Base-by-base conservation (phyloP, 2,888 invertebrate genomes). In the Ligdia adustata region DNA sequence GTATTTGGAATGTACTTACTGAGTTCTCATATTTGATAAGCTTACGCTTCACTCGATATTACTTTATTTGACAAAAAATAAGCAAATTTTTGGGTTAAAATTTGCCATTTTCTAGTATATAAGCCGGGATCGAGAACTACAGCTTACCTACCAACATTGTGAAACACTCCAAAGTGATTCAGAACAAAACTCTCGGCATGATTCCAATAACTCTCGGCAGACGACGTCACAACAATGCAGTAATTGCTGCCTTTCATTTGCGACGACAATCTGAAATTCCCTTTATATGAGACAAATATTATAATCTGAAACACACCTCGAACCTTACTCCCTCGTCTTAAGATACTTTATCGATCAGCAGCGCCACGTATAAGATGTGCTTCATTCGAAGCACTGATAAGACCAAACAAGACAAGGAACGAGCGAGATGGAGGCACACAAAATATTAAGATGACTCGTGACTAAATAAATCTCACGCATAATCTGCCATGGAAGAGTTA, bases 241-340 rank as follows among this genome's bases (percentile, higher is more conserved):
- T 49, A 49, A 43, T 49, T 39, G 38, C 49, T 33, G 42, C 42
- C 35, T 43, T 48, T 42, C 28, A 48, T 42, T 48, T 48, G 27
- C 48, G 24, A 33, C 34, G 34, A 37, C 31, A 14, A 18, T 22
- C 32, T 5, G 18, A 32, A 29, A 43, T 15, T 43, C 24, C 24
- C 16, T 16, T 31, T 31, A 37, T 24, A 24, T 15, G 16, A 31
- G 6, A 4, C 22, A 37, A 37, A 24, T 24, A 20, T 14, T 9
- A 7, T n/a, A n/a, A 28, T 4, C 1, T 11, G 1, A 9, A 1
- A 1, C 13, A 18, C 18, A 7, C 3, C 15, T 22, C 3, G 7
- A 31, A 26, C 44, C 37, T 14, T 44, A 11, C 5, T 0, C 5
- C 9, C 1, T 3, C 9, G 3, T 6, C 9, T 15, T 26, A 37